Evolutionary conservation across 2,113 vertebrate genomes (phyloP), one percentile per base, ranked within the genome.

Genomic region (Pseudopodoces humilis): DNA sequence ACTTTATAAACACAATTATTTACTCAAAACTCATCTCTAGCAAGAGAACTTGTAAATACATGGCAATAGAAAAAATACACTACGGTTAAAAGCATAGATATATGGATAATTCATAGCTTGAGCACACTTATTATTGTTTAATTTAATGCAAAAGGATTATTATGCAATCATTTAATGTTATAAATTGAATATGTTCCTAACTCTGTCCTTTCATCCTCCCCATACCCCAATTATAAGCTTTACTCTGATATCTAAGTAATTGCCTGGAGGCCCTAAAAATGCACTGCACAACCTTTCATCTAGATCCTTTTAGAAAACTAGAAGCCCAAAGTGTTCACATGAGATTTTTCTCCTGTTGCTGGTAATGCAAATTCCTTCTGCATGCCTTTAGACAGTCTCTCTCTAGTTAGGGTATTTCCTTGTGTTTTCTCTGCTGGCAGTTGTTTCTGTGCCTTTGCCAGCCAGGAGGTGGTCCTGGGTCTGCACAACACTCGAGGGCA

Each of bases 181-280:
- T 88, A 94, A 96, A 97, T 77, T 83, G 83, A 86, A 90, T 95
- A 90, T 94, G 64, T 86, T 93, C 79, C 75, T 67, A 86, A 75
- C 37, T 92, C 75, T 88, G 83, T 86, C 86, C 90, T 96, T 96
- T 92, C 83, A 96, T 95, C 90, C 87, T 87, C 71, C 90, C 85
- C 58, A 67, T 64, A 85, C 15, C 84, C 56, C 79, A 96, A 37
- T 96, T 94, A 95, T 77, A 88, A 96, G 87, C 90, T 94, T 95
- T 94, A 96, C 84, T 94, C 84, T 80, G 93, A 85, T 95, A 95
- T 69, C 55, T 39, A 91, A 91, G 74, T 79, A 95, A 95, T 83
- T 63, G 95, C 88, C 96, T 44, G n/a, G 60, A 86, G 92, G 90
- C 76, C 68, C 84, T 68, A 72, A 91, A 96, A 96, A 93, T 31